Base-by-base conservation (phyloP, 2,797 vertebrate genomes). In the Apogon talboti region DNA sequence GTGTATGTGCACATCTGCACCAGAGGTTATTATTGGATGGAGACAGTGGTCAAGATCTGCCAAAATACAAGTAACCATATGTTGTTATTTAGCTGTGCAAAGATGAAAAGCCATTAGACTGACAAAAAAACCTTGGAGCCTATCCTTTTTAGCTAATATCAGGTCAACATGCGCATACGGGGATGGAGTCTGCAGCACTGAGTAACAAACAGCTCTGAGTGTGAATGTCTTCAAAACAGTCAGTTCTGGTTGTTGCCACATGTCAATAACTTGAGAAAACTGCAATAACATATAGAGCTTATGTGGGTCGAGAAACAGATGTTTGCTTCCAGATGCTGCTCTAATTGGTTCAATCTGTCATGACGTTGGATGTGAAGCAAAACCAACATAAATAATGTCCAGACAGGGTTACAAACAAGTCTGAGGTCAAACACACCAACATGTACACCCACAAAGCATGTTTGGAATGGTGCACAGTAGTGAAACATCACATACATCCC, bases 301-400 rank as follows among this genome's bases (percentile, higher is more conserved):
- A 21, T 3, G 18, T 4, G 10, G 43, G 44, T 47, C 14, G n/a
- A 42, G 55, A 50, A 13, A 55, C 58, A 50, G 38, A 55, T 5
- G 24, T 49, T 18, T n/a, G 30, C 41, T 13, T 8, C 50, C 15
- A 63, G 13, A 45, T 49, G 50, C 21, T 55, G 58, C 13, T 46
- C 18, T 74, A 62, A 72, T 72, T 48, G 46, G 54, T 66, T 56
- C 53, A 41, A 21, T 56, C 69, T 80, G 71, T 46, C 33, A 8
- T 53, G 45, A 38, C 11, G 9, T 33, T 57, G 40, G 19, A 48
- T 55, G 16, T 19, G 6, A 21, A 1, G 63, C 12, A 16, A 41
- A 15, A 43, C 30, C 19, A 13, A 28, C 54, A 49, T 30, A 33
- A 74, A 69, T 11, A 56, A 37, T 30, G 40, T 68, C 50, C 43